These are phyloP conservation scores for Orientallactaga sibirica DNA, from an alignment of 2,797 vertebrate genomes.

Conservation along the genomic window DNA sequence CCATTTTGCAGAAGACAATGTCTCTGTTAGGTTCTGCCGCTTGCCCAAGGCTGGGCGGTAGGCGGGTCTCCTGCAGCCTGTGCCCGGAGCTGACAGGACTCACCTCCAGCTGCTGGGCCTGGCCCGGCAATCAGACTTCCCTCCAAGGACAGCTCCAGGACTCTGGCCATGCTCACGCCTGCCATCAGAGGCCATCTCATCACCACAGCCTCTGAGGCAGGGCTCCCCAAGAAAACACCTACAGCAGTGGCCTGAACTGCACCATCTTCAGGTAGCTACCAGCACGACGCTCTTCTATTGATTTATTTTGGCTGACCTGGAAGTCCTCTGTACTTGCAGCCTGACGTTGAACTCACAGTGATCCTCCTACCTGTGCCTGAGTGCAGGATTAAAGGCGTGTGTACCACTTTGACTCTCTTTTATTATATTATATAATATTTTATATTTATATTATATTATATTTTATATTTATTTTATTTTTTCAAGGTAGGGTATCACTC, in stretches of 20 bases:
- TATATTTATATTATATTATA: too few species aligned
- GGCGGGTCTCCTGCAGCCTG: not conserved
- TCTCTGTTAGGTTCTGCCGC: not conserved
- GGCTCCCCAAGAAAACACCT: not conserved
- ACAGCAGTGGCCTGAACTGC: accelerated
- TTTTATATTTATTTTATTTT: not conserved
- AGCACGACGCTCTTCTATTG: too few species aligned
- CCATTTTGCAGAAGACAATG: conserved; percentile 7
- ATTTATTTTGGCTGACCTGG: too few species aligned
- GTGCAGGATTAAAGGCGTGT: too few species aligned
- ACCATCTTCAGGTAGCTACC: not conserved
- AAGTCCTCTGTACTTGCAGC: too few species aligned
- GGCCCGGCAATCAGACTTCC: not conserved
- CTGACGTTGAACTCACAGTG: too few species aligned
- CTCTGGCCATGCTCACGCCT: not conserved
- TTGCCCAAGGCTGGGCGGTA: not conserved
- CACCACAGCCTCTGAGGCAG: not conserved
- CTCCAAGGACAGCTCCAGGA: not conserved
- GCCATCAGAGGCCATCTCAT: not conserved
- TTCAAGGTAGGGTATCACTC: not conserved
- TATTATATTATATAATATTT: too few species aligned
- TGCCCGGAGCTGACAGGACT: not conserved
- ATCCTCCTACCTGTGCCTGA: too few species aligned
- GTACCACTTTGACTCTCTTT: too few species aligned
- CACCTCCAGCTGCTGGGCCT: not conserved